Conservation (phyloP, 1,140 invertebrate species). For the Eumaeus atala region DNA sequence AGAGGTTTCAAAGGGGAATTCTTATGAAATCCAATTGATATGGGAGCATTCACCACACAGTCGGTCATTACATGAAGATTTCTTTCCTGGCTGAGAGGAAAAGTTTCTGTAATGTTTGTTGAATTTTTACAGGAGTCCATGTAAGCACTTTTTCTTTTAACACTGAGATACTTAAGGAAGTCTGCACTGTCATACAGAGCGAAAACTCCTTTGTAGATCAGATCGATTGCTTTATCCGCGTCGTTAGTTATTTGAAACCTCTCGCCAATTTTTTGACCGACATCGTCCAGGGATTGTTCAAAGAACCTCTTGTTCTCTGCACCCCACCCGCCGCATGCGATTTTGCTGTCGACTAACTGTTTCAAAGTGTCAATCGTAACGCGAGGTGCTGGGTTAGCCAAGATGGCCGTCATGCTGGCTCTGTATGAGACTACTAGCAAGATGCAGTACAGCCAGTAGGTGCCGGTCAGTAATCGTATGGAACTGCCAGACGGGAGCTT, state of each 20-base stretch:
- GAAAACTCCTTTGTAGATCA: constrained; percentile 80
- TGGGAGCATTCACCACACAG: constrained; percentile 86
- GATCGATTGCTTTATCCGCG: constrained; percentile 75
- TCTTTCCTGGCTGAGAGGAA: constrained; percentile 49
- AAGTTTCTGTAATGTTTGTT: constrained; percentile 31
- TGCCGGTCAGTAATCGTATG: constrained; percentile 84
- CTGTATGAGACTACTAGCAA: constrained; percentile 84
- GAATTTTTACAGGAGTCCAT: constrained; percentile 31
- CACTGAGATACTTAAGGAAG: constrained; percentile 78
- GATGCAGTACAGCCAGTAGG: constrained; percentile 90
- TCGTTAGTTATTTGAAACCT: constrained; percentile 78
- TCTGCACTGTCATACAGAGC: constrained; percentile 88
- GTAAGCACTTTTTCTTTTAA: constrained; percentile 68
- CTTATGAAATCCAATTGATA: constrained; percentile 85
- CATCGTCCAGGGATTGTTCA: constrained; percentile 77
- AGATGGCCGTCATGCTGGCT: constrained; percentile 87
- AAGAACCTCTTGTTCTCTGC: constrained; percentile 82
- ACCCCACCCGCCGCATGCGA: constrained; percentile 81
- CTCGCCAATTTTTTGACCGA: constrained; percentile 78
- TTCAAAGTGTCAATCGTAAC: constrained; percentile 85
- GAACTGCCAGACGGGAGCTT: constrained; percentile 85
- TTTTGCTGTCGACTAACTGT: constrained; percentile 78
- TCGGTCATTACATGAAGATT: constrained; percentile 86
- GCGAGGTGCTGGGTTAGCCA: constrained; percentile 84
- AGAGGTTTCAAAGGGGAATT: constrained; percentile 84